Evolutionary conservation across 2,888 invertebrate species (phyloP).

Genomic region (Dynastes maya): DNA sequence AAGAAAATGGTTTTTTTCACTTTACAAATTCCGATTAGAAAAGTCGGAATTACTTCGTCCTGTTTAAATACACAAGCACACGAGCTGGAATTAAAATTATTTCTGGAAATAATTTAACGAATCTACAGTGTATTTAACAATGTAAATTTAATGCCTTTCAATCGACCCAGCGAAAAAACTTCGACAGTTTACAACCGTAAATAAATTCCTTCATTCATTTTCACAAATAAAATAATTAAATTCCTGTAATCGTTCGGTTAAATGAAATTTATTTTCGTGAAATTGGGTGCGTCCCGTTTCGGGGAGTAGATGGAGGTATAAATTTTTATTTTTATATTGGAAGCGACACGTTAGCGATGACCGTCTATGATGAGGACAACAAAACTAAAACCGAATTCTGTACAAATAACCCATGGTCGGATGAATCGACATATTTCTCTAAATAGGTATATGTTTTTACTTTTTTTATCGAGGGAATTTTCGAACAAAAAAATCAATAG

Average conservation of each 20-base stretch:
- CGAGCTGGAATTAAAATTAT: conserved; percentile 34
- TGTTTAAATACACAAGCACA: background rate
- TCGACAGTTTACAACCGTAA: conserved; percentile 53
- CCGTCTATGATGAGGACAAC: conserved; percentile 18
- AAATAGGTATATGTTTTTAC: conserved; percentile 27
- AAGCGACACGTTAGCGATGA: conserved; percentile 16
- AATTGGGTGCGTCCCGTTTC: conserved; percentile 18
- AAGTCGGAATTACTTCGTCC: background rate
- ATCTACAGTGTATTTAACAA: conserved; percentile 47
- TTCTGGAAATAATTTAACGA: conserved; percentile 39
- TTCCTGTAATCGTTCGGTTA: conserved; percentile 49
- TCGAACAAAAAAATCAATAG: conserved; percentile 38
- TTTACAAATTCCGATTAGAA: background rate
- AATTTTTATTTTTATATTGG: conserved; percentile 39
- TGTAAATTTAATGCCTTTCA: conserved; percentile 53
- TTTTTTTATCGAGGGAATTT: conserved; percentile 20
- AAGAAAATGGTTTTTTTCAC: background rate
- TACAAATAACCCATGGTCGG: conserved; percentile 22
- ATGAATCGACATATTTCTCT: conserved; percentile 35
- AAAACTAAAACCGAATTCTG: conserved; percentile 21
- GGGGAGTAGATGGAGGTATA: conserved; percentile 20
- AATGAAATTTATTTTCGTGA: conserved; percentile 49
- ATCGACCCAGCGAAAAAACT: conserved; percentile 47
- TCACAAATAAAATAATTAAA: conserved; percentile 53
- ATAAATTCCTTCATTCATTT: conserved; percentile 51